A percentile compares a stretch with the other conserved stretches of the same genome.
phyloP scores from a whole-genome alignment of 2,888 invertebrate genomes.

The Merodon equestris region DNA sequence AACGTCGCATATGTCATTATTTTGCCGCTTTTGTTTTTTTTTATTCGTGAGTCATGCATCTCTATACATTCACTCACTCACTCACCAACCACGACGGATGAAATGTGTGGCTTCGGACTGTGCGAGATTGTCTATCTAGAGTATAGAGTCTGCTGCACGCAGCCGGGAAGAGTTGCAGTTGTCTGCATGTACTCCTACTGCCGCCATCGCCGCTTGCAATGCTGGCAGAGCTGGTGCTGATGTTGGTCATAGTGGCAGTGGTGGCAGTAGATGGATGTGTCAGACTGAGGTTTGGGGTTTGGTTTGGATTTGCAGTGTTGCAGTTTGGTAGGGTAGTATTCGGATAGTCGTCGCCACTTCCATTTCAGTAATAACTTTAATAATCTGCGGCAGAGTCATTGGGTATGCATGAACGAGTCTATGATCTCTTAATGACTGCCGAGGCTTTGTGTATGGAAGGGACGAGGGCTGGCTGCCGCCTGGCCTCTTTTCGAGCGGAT shows the following conservation, averaged over 20 bases:
- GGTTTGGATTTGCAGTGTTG: conserved; percentile 25
- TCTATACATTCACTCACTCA: neutral
- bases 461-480: too few species aligned
- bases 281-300: conserved; percentile 54
- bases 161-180: neutral
- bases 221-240: conserved; percentile 32
- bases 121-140: conserved; percentile 46
- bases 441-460: neutral
- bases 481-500: too few species aligned
- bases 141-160: conserved; percentile 29
- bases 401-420: conserved; percentile 58
- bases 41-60: conserved; percentile 20
- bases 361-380: conserved; percentile 63
- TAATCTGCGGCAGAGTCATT: conserved; percentile 53
- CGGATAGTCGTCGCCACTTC: conserved; percentile 33
- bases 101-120: conserved; percentile 47
- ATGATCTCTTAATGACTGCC: conserved; percentile 31
- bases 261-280: conserved; percentile 24
- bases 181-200: too few species aligned
- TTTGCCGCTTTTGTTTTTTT: conserved; percentile 17
- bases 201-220: too few species aligned
- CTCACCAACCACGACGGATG: conserved; percentile 36
- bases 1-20: conserved; percentile 57
- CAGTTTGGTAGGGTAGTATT: conserved; percentile 1
- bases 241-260: neutral